Base-by-base conservation (phyloP, 2,888 invertebrate genomes). In the Reticulitermes lucifugus region DNA sequence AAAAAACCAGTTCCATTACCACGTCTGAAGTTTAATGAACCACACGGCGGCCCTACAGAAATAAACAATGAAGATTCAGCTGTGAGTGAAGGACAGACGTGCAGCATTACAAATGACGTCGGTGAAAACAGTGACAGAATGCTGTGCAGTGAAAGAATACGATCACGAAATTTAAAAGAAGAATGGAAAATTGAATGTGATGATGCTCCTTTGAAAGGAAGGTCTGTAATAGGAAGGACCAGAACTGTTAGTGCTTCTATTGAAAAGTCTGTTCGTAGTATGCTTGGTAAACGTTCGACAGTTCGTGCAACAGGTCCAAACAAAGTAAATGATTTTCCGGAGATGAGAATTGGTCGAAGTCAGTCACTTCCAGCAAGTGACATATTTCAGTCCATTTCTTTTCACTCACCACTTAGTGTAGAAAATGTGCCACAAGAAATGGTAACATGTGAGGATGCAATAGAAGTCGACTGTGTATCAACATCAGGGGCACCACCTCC, bases 221-320 rank as follows among this genome's bases (percentile, higher is more conserved):
- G 93, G 87, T 94, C 94, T 73, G 93, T 95, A 2, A 93, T 94
- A 83, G 94, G 94, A 89, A 92, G 94, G 84, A 95, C 95, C 0
- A 92, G 93, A 88, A 92, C 92, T 85, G 93, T 93, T 1, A 92
- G 93, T 35, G 92, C 93, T 14, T 88, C 90, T 9, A 87, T 91
- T 82, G 91, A 91, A 86, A 90, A 90, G 43, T 91, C 91, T n/a
- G 89, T 91, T 14, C 90, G 91, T 85, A 90, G 89, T 86, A 88
- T 91, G 21, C 87, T 91, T 10, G 89, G 90, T 0, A 89, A 90
- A 85, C 86, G 91, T 21, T 86, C 87, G 46, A 87, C 86, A 89
- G 83, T 41, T 12, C 83, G 70, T 29, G 22, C 59, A n/a, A 4
- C 65, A 29, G 70, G 79, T 22, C 55, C 83, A 21, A 55, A 43